Evolutionary conservation across 2,797 vertebrate genomes (phyloP), one percentile per base, ranked within the genome.

Genomic region (Gambusia yucatana): DNA sequence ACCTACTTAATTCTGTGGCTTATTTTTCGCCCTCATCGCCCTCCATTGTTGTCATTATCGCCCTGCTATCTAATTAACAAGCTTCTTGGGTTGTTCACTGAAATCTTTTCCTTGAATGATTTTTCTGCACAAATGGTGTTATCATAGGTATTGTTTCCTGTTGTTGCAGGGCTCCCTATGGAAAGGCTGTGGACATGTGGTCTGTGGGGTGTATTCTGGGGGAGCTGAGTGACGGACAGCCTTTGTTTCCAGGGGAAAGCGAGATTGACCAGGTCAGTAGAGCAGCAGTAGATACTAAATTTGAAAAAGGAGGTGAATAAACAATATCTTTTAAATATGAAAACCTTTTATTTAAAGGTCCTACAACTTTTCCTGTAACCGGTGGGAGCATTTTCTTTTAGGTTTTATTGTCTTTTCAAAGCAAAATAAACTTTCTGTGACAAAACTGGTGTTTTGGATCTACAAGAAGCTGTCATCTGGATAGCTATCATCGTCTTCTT

Each of bases 101-200:
- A 67, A 10, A 6, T 71, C 50, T 6, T 74, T 61, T 17, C 65
- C 44, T 39, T 63, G 44, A 57, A 74, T 78, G 2, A 22, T 48
- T 8, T 48, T 73, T n/a, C 10, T 70, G 39, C 50, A 59, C 16
- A 30, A 39, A 46, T 46, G 33, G 10, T 30, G 22, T 20, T 28
- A 9, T 72, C 7, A 57, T 69, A 70, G 30, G 43, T 36, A 73
- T 22, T 80, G 43, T 82, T 43, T 76, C 67, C 85, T 83, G 17
- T 28, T 6, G 0, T 77, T 59, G 79, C 84, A 99, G 98, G 85
- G 98, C 98, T 88, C 98, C 98, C 22, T 99, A 99, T 48, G 98
- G 98, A 48, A 99, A 99, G 84, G 97, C 98, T 0, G 98, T 99
- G 93, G 98, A 99, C 95, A 99, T 99, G 98, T 99, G 98, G 98